A percentile compares a stretch with the other conserved stretches of the same genome.
phyloP scores from a whole-genome alignment of 2,113 vertebrate genomes.

The Apus apus region DNA sequence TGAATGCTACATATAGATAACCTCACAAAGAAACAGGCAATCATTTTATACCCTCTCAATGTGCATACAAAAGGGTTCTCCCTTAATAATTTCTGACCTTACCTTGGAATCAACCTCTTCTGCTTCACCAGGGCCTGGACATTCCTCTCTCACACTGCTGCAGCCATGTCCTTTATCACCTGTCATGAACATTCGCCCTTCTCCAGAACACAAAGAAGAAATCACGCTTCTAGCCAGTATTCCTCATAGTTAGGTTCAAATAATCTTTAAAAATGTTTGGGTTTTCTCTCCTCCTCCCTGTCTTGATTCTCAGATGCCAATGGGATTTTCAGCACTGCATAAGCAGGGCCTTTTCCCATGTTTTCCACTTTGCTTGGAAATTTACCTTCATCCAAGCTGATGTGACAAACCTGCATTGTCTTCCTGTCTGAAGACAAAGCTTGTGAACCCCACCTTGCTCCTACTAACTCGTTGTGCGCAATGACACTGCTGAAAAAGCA shows the following conservation, averaged over 20 bases:
- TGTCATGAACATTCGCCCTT: background rate
- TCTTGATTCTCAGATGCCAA: background rate
- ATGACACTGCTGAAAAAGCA: background rate
- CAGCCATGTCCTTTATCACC: background rate
- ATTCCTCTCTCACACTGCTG: background rate
- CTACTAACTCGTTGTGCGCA: background rate
- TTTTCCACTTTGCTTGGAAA: background rate
- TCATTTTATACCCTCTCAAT: background rate
- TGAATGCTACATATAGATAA: background rate
- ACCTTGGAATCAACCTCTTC: background rate
- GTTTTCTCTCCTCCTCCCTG: fast-evolving
- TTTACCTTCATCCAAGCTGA: background rate
- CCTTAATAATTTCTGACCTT: background rate
- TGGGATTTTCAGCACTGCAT: background rate
- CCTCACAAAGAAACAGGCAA: background rate
- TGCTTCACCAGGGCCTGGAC: background rate
- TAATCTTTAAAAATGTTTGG: background rate
- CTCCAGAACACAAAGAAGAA: background rate
- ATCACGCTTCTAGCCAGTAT: background rate
- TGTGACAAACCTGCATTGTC: background rate
- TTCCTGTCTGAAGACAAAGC: background rate
- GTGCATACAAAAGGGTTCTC: background rate
- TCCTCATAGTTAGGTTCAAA: background rate
- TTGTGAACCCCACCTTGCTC: background rate
- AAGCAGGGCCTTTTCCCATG: background rate